These are phyloP conservation scores for Patiria pectinifera DNA, from an alignment of 53 echinoderm and acorn worm species.

Conservation along the genomic window DNA sequence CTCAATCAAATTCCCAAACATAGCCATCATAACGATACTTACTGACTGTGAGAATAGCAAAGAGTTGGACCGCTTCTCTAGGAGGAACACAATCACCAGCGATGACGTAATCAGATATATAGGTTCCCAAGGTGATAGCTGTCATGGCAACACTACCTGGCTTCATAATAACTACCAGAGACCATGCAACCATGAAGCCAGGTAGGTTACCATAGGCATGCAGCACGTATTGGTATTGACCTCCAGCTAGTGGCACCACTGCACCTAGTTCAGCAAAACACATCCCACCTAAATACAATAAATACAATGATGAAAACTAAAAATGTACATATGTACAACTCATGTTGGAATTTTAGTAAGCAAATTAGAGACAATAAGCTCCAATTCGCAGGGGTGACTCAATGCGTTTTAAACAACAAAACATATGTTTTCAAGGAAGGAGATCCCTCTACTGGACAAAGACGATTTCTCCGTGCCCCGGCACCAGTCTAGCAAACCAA, in stretches of 20 bases:
- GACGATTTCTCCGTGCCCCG: no score
- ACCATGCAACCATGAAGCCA: slow-evolving; percentile 46
- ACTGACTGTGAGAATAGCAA: slow-evolving; percentile 35
- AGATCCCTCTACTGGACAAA: no score
- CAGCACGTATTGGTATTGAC: slow-evolving; percentile 37
- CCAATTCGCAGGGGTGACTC: no score
- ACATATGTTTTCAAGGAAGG: no score
- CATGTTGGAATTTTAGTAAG: no score
- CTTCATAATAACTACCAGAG: not conserved
- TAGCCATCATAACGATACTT: not conserved
- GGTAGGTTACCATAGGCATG: slow-evolving; percentile 35
- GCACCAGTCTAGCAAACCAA: no score
- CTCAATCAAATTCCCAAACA: no score
- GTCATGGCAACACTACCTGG: slow-evolving; percentile 30
- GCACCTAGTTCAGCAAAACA: slow-evolving; percentile 62
- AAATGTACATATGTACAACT: no score
- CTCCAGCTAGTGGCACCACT: slow-evolving; percentile 37
- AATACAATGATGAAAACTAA: no score
- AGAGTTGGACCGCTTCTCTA: slow-evolving; percentile 28
- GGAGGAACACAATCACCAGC: slow-evolving; percentile 34
- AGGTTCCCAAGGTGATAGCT: slow-evolving; percentile 46
- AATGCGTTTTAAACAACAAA: no score
- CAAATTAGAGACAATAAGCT: no score
- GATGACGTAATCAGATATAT: slow-evolving; percentile 47
- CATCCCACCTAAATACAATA: slow-evolving; percentile 25